Base-by-base conservation (phyloP, 2,888 invertebrate genomes). In the Oxytorus armatus region DNA sequence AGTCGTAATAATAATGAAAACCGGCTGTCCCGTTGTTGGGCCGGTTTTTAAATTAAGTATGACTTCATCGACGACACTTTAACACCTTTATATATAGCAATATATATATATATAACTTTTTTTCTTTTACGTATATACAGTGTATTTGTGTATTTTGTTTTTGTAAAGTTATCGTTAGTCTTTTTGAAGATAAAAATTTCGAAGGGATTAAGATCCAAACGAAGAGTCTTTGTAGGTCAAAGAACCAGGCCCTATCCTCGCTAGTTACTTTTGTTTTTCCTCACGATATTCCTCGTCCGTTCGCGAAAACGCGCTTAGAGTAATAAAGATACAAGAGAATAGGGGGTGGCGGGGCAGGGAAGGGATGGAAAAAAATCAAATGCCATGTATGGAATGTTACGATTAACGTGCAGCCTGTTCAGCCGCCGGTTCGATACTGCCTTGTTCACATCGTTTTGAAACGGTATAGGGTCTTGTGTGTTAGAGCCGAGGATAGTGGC, bases 391-490 rank as follows among this genome's bases (percentile, higher is more conserved):
- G 87, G 85, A 87, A 87, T 86, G 86, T 84, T 76, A 82, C 72
- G 65, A 66, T 81, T 75, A 82, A 49, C 85, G 86, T 86, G 85
- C 86, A 82, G 81, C 77, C 87, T 75, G 81, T 79, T 84, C 88
- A 86, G 88, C 85, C 86, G 92, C 91, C 90, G 90, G 90, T 92
- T 92, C 92, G 91, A 92, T 92, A 92, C 92, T 92, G 90, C 80
- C 84, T 83, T 83, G 82, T 77, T 82, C 78, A 82, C 82, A 75
- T 75, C 63, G 81, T 65, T 65, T 63, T 18, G 10, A 55, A 44
- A 65, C 49, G 70, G n/a, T 75, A 51, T 55, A 53, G 57, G 44
- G 47, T 66, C 44, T 16, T 11, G 39, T 1, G 29, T 61, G 44
- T 44, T 47, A 57, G 69, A 14, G 57, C 59, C 59, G 77, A 61